Evolutionary conservation across 2,797 vertebrate genomes (phyloP).

Genomic region (Hemitrygon akajei): DNA sequence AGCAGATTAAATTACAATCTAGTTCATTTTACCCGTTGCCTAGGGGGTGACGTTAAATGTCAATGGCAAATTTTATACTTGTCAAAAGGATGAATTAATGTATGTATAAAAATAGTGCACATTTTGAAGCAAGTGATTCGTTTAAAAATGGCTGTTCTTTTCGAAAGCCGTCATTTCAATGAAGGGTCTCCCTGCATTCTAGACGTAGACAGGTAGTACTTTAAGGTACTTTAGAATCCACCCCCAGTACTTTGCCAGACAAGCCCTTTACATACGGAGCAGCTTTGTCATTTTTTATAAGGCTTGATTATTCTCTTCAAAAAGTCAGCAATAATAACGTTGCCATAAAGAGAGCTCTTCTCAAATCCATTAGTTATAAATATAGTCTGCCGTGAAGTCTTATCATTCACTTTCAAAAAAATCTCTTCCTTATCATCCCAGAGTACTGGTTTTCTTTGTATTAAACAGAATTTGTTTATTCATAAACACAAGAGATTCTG

Average conservation of each 20-base stretch:
- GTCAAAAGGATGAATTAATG: slow-evolving; percentile 75
- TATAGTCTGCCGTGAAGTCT: slow-evolving; percentile 19
- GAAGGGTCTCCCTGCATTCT: slow-evolving; percentile 69
- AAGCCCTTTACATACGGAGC: slow-evolving; percentile 57
- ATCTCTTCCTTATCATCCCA: background rate
- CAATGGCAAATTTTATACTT: slow-evolving; percentile 81
- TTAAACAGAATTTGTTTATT: slow-evolving; percentile 43
- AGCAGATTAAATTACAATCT: slow-evolving; percentile 84
- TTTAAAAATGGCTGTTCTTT: slow-evolving; percentile 62
- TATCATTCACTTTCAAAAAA: slow-evolving; percentile 1
- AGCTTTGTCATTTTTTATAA: slow-evolving; percentile 60
- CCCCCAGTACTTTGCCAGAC: slow-evolving; percentile 60
- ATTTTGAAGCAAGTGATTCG: slow-evolving; percentile 68
- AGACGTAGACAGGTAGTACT: slow-evolving; percentile 67
- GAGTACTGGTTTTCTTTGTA: slow-evolving; percentile 42
- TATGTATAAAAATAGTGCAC: slow-evolving; percentile 72
- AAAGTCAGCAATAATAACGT: slow-evolving; percentile 56
- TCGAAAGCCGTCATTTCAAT: slow-evolving; percentile 64
- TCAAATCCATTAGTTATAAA: slow-evolving; percentile 51
- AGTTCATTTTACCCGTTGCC: slow-evolving; percentile 83
- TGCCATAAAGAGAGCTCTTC: slow-evolving; percentile 48
- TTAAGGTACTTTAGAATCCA: slow-evolving; percentile 69
- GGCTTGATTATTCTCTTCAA: slow-evolving; percentile 62
- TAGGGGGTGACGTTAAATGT: slow-evolving; percentile 86
- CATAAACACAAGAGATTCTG: background rate